Base-by-base conservation (phyloP, 2,888 invertebrate genomes). In the Empis livida region DNA sequence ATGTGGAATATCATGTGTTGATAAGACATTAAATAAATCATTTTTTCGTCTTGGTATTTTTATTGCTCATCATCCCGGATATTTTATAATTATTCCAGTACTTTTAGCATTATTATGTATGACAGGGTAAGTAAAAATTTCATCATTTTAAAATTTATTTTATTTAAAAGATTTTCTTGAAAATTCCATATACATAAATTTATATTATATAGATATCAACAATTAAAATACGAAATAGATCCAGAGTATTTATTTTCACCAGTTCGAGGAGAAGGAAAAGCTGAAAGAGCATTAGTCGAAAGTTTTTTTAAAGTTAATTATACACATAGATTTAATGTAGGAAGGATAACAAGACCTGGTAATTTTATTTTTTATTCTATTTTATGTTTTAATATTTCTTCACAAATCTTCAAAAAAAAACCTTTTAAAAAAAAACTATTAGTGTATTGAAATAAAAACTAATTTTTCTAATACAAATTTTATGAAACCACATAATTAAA, bases 211-310 rank as follows among this genome's bases (percentile, higher is more conserved):
- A 68, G 68, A 45, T 88, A 85, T 69, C 92, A 92, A 70, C 76
- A 79, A 64, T 77, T 92, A 49, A 73, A 82, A 64, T 91, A 90
- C 71, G 88, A 91, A 72, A 91, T 91, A 71, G 92, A 92, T 68
- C 92, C 92, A 1, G 92, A 92, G 66, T 93, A 92, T 70, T 75
- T 93, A 15, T 93, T 92, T 72, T 89, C 90, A 35, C 93, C 93
- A 0, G 75, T 88, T 54, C 83, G 86, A 59, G 92, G 92, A 1
- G 84, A 84, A 56, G 90, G 88, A 13, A 89, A 89, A 68, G 65
- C 74, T 42, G 92, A 92, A 63, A 75, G 92, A 55, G 77, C 80
- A 23, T 78, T 88, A 45, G 87, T 90, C 13, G 91, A 92, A 62
- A 76, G 79, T 55, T 76, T 79, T 60, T 93, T 93, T 69, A 89